These are phyloP conservation scores for Brachionus koreanus DNA, from an alignment of 1,140 invertebrate genomes.

Conservation along the genomic window DNA sequence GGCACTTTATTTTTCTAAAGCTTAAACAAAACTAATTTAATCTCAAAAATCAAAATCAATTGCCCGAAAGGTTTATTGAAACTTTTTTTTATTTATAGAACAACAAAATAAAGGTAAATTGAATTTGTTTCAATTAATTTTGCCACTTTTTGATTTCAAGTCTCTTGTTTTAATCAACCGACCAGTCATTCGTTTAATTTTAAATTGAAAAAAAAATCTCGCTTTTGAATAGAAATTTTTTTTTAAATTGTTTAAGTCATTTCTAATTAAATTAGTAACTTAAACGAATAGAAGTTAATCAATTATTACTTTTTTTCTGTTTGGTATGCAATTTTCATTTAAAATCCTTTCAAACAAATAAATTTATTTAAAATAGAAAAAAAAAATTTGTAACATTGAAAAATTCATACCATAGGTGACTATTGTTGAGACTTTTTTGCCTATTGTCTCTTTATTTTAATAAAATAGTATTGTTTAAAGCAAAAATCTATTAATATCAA, in stretches of 20 bases:
- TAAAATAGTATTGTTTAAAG: not conserved
- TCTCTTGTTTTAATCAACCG: slow-evolving; percentile 36
- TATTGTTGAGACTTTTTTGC: not conserved
- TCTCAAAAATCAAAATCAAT: slow-evolving; percentile 27
- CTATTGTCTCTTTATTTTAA: not conserved
- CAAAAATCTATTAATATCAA: not conserved
- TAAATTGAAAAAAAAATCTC: slow-evolving; percentile 27
- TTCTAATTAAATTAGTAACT: slow-evolving; percentile 40
- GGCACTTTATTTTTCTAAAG: slow-evolving; percentile 20
- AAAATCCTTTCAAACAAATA: not conserved
- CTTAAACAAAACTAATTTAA: slow-evolving; percentile 16
- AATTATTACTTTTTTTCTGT: slow-evolving; percentile 10
- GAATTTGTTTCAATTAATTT: slow-evolving; percentile 31
- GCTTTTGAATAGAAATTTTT: slow-evolving; percentile 10
- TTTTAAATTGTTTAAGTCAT: slow-evolving; percentile 23
- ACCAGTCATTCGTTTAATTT: slow-evolving; percentile 38
- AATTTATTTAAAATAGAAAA: not conserved
- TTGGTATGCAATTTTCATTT: not conserved
- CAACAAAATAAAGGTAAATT: slow-evolving; percentile 32
- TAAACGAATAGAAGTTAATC: not conserved
- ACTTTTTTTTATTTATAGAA: slow-evolving; percentile 27
- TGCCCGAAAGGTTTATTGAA: slow-evolving; percentile 42
- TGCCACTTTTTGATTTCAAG: not conserved
- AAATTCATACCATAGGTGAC: not conserved
- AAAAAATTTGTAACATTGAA: not conserved